phyloP scores from a whole-genome alignment of 2,888 invertebrate species.

The Cryptus viduatorius region DNA sequence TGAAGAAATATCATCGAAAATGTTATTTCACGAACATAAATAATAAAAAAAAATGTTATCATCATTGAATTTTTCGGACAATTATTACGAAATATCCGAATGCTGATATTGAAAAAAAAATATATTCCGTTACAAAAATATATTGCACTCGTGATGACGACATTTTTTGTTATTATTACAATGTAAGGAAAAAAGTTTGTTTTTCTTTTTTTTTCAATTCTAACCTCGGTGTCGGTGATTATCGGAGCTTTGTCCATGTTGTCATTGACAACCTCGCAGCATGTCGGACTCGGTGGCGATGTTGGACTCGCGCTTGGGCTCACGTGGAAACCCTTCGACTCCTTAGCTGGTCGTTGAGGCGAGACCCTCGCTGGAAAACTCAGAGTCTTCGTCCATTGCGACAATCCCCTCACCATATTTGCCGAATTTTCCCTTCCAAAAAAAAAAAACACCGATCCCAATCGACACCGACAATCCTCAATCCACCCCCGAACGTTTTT shows the following conservation, averaged over 20 bases:
- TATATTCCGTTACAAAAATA: too few species aligned
- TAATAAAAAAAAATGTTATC: too few species aligned
- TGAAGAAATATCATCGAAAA: too few species aligned
- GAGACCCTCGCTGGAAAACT: constrained; percentile 95
- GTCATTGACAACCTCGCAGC: constrained; percentile 73
- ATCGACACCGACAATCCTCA: background rate
- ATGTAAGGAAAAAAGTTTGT: background rate
- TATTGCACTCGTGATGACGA: too few species aligned
- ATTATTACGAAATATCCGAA: too few species aligned
- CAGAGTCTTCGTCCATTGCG: constrained; percentile 96
- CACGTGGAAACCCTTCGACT: constrained; percentile 85
- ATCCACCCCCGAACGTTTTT: background rate
- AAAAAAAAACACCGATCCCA: background rate
- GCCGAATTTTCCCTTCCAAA: background rate
- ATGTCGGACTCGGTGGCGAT: constrained; percentile 81
- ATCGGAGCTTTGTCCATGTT: constrained; percentile 82
- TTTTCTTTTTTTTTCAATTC: constrained; percentile 46
- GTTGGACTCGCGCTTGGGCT: constrained; percentile 86
- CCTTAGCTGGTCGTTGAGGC: constrained; percentile 92
- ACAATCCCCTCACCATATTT: constrained; percentile 94
- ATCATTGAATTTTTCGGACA: too few species aligned
- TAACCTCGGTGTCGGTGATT: constrained; percentile 82
- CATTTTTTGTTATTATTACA: background rate
- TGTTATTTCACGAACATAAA: background rate
- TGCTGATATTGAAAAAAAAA: too few species aligned